A percentile compares a stretch with the other conserved stretches of the same genome.
Evolutionary conservation across 2,888 invertebrate genomes (phyloP).

Genomic region (Drosophila suboccidentalis): DNA sequence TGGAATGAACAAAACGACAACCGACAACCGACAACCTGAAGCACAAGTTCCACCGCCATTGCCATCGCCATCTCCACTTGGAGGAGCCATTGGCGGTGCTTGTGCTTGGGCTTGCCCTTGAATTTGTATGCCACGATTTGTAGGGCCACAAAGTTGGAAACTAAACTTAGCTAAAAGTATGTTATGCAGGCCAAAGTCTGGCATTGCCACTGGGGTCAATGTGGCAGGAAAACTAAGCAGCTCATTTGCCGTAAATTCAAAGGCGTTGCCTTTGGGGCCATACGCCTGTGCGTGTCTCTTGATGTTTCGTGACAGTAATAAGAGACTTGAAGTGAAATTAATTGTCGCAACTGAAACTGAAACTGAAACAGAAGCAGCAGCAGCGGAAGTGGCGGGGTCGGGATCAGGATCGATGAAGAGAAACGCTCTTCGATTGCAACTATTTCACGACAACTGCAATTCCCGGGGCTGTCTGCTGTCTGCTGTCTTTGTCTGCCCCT

Average conservation of each 20-base stretch:
- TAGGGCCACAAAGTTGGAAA: conserved; percentile 55
- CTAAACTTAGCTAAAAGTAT: conserved; percentile 52
- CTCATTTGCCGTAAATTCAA: conserved; percentile 68
- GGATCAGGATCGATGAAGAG: background rate
- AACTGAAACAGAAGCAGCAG: conserved; percentile 35
- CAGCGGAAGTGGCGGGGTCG: conserved; percentile 44
- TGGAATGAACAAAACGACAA: conserved; percentile 67
- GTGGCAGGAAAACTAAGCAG: conserved; percentile 51
- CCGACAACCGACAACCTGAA: conserved; percentile 37
- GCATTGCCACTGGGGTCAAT: conserved; percentile 31
- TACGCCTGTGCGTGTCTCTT: conserved; percentile 69
- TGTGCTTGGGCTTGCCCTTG: conserved; percentile 58
- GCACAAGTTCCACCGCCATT: conserved; percentile 1
- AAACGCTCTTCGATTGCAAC: conserved; percentile 26
- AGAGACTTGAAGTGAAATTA: conserved; percentile 76
- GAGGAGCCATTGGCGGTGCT: conserved; percentile 13
- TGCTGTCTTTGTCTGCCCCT: conserved; percentile 1
- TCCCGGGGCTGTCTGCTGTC: conserved; percentile 18
- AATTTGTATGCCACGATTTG: conserved; percentile 60
- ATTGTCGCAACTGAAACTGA: conserved; percentile 67
- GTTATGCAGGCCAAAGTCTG: conserved; percentile 35
- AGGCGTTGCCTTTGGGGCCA: conserved; percentile 52
- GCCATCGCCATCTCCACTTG: conserved; percentile 1
- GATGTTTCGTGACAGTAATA: conserved; percentile 75
- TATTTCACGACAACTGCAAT: conserved; percentile 19